Percentiles rank a stretch among this genome's conserved stretches.
phyloP scores from a whole-genome alignment of 2,113 vertebrate species.

The Carassius gibelio region DNA sequence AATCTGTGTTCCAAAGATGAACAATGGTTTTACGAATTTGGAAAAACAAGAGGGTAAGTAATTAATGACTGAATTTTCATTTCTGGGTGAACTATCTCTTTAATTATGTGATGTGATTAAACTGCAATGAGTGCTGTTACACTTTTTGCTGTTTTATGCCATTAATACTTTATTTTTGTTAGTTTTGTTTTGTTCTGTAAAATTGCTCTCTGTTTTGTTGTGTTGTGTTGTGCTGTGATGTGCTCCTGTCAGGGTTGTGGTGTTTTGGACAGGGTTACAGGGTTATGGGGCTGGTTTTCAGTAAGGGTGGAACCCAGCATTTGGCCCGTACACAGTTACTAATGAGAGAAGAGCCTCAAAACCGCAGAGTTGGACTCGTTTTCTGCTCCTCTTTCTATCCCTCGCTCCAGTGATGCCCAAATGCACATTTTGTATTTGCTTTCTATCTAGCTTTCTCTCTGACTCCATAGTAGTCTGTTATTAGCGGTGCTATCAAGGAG shows the following conservation, averaged over 20 bases:
- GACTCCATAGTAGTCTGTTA: constrained; percentile 67
- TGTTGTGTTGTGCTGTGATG: not conserved
- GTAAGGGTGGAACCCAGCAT: constrained; percentile 49
- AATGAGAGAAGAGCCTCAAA: constrained; percentile 59
- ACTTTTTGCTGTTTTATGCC: not conserved
- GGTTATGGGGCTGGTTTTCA: constrained; percentile 15
- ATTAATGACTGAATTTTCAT: too few species aligned
- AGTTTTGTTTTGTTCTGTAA: not conserved
- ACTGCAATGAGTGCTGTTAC: not conserved
- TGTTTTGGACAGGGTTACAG: not conserved
- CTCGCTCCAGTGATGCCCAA: not conserved
- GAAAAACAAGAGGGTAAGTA: too few species aligned
- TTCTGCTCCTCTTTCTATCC: constrained; percentile 13
- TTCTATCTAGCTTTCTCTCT: constrained; percentile 21
- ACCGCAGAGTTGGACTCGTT: constrained; percentile 41
- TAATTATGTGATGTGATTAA: not conserved
- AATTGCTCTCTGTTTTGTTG: too few species aligned
- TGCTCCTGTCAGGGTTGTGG: not conserved
- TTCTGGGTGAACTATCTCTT: too few species aligned
- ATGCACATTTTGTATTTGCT: constrained; percentile 15
- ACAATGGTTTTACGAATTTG: too few species aligned
- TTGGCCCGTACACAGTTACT: constrained; percentile 41
- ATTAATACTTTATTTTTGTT: not conserved
- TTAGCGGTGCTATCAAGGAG: constrained; percentile 73
- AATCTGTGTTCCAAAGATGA: too few species aligned